Evolutionary conservation across 1,140 invertebrate species (phyloP), one percentile per base, ranked within the genome.

Genomic region (Cydia amplana): DNA sequence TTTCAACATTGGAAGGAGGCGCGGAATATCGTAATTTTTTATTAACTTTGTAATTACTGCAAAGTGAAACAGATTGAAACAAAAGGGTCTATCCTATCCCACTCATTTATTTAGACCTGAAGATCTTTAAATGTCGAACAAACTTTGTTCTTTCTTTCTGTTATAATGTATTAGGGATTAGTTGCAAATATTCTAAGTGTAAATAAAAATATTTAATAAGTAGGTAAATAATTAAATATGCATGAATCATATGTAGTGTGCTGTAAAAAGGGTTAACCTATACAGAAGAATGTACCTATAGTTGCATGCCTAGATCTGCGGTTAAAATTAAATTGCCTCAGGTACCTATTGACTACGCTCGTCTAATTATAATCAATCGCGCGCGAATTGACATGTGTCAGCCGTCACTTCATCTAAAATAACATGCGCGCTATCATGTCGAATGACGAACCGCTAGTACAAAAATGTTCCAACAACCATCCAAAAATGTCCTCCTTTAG

Each of bases 61-160:
- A 60, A 77, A 74, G 77, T 75, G 43, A 51, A 67, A 73, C 67
- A 70, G 46, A 83, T 77, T 83, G 79, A 86, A 86, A 87, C 81
- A 87, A 85, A 85, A 84, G 80, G 78, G 80, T 82, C 78, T 81
- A 75, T 80, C 70, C 79, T 81, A 74, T 80, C 70, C 79, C 79
- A 79, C 78, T 87, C 80, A 84, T 85, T 87, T 85, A 87, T 84
- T 85, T 81, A 84, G 76, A 82, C 77, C 70, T 75, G 74, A 82
- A 82, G 77, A 83, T 80, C 82, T 78, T 77, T 78, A 75, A 78
- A 79, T 78, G 78, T 77, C 76, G 67, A 72, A 74, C 63, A 80
- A 83, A 81, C 78, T 83, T 83, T 82, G 81, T 82, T 81, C 79
- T 79, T 70, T 32, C 73, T 75, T 49, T 75, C 77, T 79, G 79